A percentile compares a stretch with the other conserved stretches of the same genome.
These are phyloP conservation scores for Hemistola chrysoprasaria DNA, from an alignment of 2,888 invertebrate genomes.

Conservation along the genomic window DNA sequence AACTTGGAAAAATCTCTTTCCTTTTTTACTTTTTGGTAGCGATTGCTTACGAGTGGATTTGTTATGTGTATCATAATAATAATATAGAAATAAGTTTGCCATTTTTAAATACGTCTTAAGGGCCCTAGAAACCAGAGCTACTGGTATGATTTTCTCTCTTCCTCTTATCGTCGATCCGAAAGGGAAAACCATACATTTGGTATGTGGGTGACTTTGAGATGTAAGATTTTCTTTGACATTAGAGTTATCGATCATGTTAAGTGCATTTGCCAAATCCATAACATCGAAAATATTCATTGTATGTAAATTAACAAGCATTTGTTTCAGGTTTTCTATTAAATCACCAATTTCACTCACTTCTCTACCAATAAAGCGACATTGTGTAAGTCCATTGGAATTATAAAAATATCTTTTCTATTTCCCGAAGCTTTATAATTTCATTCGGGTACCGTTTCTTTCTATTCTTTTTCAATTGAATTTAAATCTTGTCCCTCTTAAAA, in stretches of 20 bases:
- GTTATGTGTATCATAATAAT: neutral
- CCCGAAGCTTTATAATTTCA: slow-evolving; percentile 27
- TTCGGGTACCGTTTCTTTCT: neutral
- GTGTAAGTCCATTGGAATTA: slow-evolving; percentile 33
- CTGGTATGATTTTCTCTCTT: too few relatives aligned
- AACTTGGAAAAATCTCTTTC: slow-evolving; percentile 29
- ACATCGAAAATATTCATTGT: too few relatives aligned
- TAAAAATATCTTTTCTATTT: slow-evolving; percentile 30
- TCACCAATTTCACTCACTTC: slow-evolving; percentile 21
- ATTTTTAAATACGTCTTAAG: too few relatives aligned
- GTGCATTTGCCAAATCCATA: too few relatives aligned
- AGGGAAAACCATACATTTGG: too few relatives aligned
- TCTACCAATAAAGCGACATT: slow-evolving; percentile 10
- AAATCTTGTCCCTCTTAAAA: too few relatives aligned
- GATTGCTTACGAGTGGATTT: slow-evolving; percentile 19
- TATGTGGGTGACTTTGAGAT: too few relatives aligned
- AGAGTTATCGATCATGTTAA: too few relatives aligned
- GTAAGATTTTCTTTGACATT: too few relatives aligned
- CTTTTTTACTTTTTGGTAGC: slow-evolving; percentile 19
- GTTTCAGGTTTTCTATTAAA: slow-evolving; percentile 28
- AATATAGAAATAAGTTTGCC: too few relatives aligned
- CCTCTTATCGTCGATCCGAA: too few relatives aligned
- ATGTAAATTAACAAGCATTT: slow-evolving; percentile 7
- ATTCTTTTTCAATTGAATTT: neutral
- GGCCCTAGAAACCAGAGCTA: too few relatives aligned